Conservation (phyloP, 2,113 vertebrate genomes). For the Trematocara variabile region DNA sequence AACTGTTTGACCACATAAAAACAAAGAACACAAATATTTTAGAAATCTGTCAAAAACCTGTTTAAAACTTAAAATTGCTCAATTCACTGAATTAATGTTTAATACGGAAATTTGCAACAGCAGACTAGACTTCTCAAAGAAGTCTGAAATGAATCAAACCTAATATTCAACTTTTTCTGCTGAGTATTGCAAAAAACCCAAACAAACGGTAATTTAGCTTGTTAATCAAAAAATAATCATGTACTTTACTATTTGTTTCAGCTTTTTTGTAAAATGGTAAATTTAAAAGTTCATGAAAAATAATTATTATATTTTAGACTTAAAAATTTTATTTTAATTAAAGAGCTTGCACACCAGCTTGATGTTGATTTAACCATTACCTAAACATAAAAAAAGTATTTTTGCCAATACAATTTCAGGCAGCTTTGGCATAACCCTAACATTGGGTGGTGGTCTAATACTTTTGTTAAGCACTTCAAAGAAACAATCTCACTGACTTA, state of each 20-base stretch:
- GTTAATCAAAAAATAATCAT: background rate
- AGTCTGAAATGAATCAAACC: background rate
- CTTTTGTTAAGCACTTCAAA: background rate
- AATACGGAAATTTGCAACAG: background rate
- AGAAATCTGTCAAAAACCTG: background rate
- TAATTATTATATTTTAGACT: background rate
- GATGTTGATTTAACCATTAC: background rate
- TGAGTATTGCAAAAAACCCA: fast-evolving
- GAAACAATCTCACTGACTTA: background rate
- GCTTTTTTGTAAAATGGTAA: background rate
- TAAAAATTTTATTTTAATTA: background rate
- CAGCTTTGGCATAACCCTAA: background rate
- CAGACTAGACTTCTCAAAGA: background rate
- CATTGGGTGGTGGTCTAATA: background rate
- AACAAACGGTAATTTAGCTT: background rate
- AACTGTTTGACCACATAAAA: background rate
- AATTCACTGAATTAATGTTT: background rate
- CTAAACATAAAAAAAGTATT: background rate
- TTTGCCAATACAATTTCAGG: background rate
- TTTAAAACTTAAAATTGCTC: background rate
- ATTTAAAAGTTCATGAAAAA: background rate
- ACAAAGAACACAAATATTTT: background rate
- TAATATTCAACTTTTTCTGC: background rate
- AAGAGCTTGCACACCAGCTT: background rate
- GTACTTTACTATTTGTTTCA: background rate